Base-by-base conservation (phyloP, 2,888 invertebrate species). In the Dorcus hopei region DNA sequence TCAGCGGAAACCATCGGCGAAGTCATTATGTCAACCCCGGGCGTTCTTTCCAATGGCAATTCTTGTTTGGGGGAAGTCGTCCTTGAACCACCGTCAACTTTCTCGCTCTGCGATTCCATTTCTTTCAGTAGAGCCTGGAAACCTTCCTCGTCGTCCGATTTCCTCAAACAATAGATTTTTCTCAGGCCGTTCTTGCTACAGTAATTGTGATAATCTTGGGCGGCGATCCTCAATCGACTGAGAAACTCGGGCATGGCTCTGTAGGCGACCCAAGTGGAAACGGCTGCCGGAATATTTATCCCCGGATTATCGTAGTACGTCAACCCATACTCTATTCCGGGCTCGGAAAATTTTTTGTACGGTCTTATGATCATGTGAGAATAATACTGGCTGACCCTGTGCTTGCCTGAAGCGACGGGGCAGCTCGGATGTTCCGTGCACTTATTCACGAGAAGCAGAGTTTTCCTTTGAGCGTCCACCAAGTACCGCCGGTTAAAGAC, bases 251-350 rank as follows among this genome's bases (percentile, higher is more conserved):
- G 92, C 77, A 91, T 87, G 26, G 90, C 92, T 72, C 84, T 81
- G 62, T 86, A 86, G 0, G 87, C 84, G 0, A 87, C 91, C 92
- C 93, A 94, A 0, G 87, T 81, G 23, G 86, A 85, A 47, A 90
- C 80, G 42, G 86, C 81, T 7, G 88, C 81, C 0, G 93, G 91
- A 68, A 94, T 85, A 50, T 87, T 86, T 3, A 88, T 80, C 0
- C 91, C 93, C 7, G 94, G 93, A 80, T 93, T 91, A 74, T 94
- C 94, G 77, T 88, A 94, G 77, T 94, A 94, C 0, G 93, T 94
- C 41, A 94, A 78, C 40, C 89, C 87, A 77, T 93, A 94, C 76
- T 94, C 90, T 70, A 90, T 84, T 9, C 91, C 91, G 16, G 83
- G 81, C 75, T 86, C 78, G 45, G 85, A 80, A 57, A 84, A 79